Evolutionary conservation across 1,140 invertebrate genomes (phyloP).

Genomic region (Theocolax elegans): DNA sequence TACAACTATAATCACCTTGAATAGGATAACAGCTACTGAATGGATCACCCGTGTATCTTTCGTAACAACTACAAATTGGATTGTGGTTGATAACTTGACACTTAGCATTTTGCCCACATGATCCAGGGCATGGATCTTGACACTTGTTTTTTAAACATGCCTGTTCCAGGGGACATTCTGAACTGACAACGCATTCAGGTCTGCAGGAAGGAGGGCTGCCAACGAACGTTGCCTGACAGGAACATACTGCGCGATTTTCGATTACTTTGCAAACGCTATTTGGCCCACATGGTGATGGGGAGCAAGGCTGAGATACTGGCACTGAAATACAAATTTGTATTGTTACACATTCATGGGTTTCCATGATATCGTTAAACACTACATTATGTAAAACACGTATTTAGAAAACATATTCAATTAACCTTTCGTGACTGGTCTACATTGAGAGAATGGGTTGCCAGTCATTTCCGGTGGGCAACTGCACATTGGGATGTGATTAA

Average conservation of each 20-base stretch:
- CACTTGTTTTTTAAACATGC: conserved; percentile 76
- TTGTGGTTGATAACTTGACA: conserved; percentile 78
- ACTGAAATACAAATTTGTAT: conserved; percentile 31
- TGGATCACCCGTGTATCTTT: conserved; percentile 82
- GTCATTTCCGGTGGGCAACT: conserved; percentile 75
- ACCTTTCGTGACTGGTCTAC: conserved; percentile 63
- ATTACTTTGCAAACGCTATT: conserved; percentile 66
- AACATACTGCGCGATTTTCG: conserved; percentile 72
- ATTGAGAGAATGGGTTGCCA: conserved; percentile 83
- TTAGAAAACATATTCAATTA: too few species aligned
- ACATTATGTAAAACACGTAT: too few species aligned
- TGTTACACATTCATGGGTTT: too few species aligned
- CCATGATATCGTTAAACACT: too few species aligned
- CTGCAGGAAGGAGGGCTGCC: conserved; percentile 75
- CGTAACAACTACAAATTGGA: conserved; percentile 76
- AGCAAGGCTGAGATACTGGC: conserved; percentile 62
- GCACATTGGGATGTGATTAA: conserved; percentile 82
- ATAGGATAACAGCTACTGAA: conserved; percentile 75
- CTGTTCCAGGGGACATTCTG: conserved; percentile 73
- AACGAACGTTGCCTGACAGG: conserved; percentile 74
- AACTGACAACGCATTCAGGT: conserved; percentile 74
- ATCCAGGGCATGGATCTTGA: conserved; percentile 76
- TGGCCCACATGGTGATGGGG: conserved; percentile 69
- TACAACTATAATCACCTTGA: conserved; percentile 67
- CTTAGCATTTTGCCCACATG: conserved; percentile 76